These are phyloP conservation scores for Bubo blakistoni DNA, from an alignment of 2,113 vertebrate species.

Conservation along the genomic window DNA sequence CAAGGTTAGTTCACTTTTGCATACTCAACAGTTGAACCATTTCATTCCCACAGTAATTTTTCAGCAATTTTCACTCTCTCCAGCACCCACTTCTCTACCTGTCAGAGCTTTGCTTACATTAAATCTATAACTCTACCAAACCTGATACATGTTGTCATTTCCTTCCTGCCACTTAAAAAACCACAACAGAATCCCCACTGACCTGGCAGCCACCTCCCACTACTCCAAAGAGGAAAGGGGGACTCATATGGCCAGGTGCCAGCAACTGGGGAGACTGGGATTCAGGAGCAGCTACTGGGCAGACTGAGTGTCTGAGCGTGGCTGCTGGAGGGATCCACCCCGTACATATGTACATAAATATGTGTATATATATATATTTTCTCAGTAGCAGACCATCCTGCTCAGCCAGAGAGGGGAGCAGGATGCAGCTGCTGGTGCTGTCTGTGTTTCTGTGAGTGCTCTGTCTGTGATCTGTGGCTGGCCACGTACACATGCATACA, in stretches of 20 bases:
- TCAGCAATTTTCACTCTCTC: background rate
- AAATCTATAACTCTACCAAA: background rate
- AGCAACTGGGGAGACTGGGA: background rate
- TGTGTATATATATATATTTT: background rate
- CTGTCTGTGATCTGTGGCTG: background rate
- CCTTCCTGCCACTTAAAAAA: background rate
- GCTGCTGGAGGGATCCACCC: background rate
- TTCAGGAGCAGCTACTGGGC: background rate
- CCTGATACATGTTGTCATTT: background rate
- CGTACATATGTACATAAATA: background rate
- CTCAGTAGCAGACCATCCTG: background rate
- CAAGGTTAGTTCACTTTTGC: background rate
- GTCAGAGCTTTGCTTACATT: background rate
- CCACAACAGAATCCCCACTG: background rate
- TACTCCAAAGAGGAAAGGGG: background rate
- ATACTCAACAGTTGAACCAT: background rate
- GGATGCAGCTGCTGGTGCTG: background rate
- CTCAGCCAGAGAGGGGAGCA: background rate
- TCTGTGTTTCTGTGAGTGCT: background rate
- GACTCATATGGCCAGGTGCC: background rate
- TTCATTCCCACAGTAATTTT: background rate
- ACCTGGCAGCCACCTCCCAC: background rate
- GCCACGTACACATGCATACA: accelerated
- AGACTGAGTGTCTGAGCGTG: background rate
- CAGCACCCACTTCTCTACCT: background rate